Conservation (phyloP, 1,140 invertebrate species). For the Orius laevigatus region DNA sequence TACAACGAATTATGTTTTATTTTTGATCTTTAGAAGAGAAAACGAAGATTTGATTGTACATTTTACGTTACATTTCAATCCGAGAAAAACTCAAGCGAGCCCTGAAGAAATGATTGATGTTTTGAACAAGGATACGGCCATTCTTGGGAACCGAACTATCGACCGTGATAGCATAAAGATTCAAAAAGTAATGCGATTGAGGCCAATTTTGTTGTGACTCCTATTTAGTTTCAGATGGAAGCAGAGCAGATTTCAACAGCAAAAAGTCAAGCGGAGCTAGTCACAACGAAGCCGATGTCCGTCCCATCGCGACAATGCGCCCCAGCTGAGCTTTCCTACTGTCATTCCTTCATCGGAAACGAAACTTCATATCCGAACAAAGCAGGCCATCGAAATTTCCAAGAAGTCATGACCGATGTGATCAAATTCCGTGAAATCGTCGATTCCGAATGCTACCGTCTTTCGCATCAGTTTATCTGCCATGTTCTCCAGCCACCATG, state of each 20-base stretch:
- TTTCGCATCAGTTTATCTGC: slow-evolving; percentile 73
- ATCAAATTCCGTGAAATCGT: slow-evolving; percentile 69
- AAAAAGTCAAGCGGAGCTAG: slow-evolving; percentile 8
- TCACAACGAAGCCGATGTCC: slow-evolving; percentile 34
- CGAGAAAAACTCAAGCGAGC: slow-evolving; percentile 33
- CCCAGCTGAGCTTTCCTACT: slow-evolving; percentile 47
- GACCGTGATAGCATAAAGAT: slow-evolving; percentile 47
- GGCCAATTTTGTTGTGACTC: background rate
- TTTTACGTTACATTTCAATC: slow-evolving; percentile 53
- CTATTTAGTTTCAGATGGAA: slow-evolving; percentile 2
- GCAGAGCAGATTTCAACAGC: slow-evolving; percentile 3
- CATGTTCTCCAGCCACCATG: slow-evolving; percentile 67
- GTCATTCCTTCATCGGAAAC: slow-evolving; percentile 53
- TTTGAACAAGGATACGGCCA: slow-evolving; percentile 22
- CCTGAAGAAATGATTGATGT: slow-evolving; percentile 36
- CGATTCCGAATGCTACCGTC: slow-evolving; percentile 70
- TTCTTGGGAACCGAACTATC: slow-evolving; percentile 32
- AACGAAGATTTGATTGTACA: slow-evolving; percentile 49
- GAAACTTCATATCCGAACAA: slow-evolving; percentile 70
- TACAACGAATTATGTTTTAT: slow-evolving; percentile 4
- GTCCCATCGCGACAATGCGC: slow-evolving; percentile 46
- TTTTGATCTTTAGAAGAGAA: slow-evolving; percentile 34
- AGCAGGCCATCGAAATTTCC: slow-evolving; percentile 41
- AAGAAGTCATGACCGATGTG: slow-evolving; percentile 54
- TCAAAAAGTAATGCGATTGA: slow-evolving; percentile 29